Conservation (phyloP, 2,888 invertebrate genomes). For the Nymphalis c-album region DNA sequence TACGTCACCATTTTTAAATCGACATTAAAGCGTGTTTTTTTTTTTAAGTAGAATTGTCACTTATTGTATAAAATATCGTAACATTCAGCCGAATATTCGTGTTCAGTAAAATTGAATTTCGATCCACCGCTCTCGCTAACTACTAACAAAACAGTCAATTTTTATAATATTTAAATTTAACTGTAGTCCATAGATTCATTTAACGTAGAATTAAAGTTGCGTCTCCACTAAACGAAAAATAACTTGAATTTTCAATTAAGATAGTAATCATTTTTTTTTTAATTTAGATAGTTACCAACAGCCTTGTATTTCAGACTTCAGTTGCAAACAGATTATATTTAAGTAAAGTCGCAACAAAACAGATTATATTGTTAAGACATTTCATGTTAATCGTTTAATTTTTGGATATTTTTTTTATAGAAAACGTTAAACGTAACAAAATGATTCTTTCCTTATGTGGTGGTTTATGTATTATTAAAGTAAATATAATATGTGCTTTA, state of each 20-base stretch:
- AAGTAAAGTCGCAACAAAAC: background rate
- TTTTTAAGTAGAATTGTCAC: too few relatives aligned
- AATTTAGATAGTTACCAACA: too few relatives aligned
- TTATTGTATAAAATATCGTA: background rate
- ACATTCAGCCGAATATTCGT: background rate
- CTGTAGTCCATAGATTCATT: slow-evolving; percentile 10
- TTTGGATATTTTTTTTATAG: background rate
- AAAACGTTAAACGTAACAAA: too few relatives aligned
- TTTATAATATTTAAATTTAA: slow-evolving; percentile 6
- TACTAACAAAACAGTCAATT: slow-evolving; percentile 12
- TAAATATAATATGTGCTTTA: background rate
- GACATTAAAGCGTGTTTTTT: too few relatives aligned
- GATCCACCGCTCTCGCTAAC: too few relatives aligned
- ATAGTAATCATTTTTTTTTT: too few relatives aligned
- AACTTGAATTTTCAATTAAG: too few relatives aligned
- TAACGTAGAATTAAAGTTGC: background rate
- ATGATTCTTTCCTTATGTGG: too few relatives aligned
- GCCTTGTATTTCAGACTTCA: too few relatives aligned
- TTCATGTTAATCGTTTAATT: background rate
- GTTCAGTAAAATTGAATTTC: background rate
- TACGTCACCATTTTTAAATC: too few relatives aligned
- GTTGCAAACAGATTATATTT: too few relatives aligned
- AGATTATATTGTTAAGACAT: slow-evolving; percentile 5
- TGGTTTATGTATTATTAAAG: background rate
- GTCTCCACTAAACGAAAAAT: too few relatives aligned